These are phyloP conservation scores for Andrena marginata DNA, from an alignment of 2,888 invertebrate species.

Conservation along the genomic window DNA sequence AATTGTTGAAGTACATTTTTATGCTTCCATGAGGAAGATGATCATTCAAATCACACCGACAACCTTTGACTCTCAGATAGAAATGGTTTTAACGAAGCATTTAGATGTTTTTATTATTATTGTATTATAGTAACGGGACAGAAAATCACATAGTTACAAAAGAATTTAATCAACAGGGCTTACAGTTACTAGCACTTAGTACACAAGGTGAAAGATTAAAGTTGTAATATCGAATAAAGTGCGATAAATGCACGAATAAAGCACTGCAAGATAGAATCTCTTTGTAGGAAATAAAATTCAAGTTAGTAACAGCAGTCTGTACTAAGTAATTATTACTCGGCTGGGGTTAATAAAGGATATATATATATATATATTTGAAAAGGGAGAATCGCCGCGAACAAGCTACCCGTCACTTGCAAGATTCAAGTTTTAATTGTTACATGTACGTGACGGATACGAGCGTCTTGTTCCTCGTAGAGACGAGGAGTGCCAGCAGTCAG, in stretches of 20 bases:
- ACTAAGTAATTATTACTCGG: not conserved
- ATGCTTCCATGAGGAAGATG: not conserved
- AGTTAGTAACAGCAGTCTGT: not conserved
- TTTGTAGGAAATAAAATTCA: not conserved
- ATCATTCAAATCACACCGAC: not conserved
- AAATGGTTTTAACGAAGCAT: not conserved
- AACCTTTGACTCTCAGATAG: not conserved
- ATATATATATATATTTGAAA: conserved; percentile 16
- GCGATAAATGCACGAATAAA: not conserved
- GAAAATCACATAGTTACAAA: too few relatives aligned
- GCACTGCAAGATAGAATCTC: not conserved
- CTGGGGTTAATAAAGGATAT: not conserved
- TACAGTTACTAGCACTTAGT: too few relatives aligned
- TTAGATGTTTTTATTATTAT: not conserved
- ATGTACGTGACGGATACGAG: conserved; percentile 62
- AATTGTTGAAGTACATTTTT: not conserved
- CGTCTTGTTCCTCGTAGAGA: conserved; percentile 42
- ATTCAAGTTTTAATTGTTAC: conserved; percentile 73
- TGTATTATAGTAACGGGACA: too few relatives aligned
- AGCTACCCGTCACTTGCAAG: conserved; percentile 48
- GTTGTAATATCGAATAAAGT: not conserved
- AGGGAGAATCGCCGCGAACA: conserved; percentile 36
- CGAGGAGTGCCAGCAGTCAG: conserved; percentile 67
- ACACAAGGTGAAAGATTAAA: not conserved
- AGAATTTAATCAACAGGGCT: too few relatives aligned